Base-by-base conservation (phyloP, 2,797 vertebrate species). In the Anguilla anguilla region DNA sequence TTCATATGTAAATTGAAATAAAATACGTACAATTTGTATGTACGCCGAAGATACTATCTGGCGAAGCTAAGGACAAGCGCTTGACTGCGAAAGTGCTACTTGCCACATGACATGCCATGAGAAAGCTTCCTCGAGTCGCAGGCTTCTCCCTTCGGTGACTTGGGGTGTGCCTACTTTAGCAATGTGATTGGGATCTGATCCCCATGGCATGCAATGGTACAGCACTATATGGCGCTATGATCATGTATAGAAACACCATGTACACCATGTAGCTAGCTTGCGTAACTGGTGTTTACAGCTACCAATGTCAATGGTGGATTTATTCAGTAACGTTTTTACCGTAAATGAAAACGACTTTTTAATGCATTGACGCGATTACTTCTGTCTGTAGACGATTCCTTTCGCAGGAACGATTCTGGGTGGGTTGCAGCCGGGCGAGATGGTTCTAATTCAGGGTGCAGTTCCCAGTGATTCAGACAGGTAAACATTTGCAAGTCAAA, bases 361-460 rank as follows among this genome's bases (percentile, higher is more conserved):
- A n/a, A 11, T 86, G 13, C 53, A 82, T 85, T 84, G 53, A 61
- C 39, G 19, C 39, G 3, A 19, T 79, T 67, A 81, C 86, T 87
- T 81, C 59, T 57, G 53, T 1, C 86, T 22, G 25, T 90, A 99
- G 98, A 35, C 31, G 4, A 91, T 98, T 86, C 98, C 98, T 0
- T 97, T 97, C 79, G 92, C 95, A 1, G 96, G 97, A 67, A 98
- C 97, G 0, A 96, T 99, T 90, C 92, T 96, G 84, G 97, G 95
- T 3, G 97, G 96, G 22, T 85, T 99, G 91, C 87, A 90, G 74
- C 96, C 96, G 13, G 98, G 97, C 39, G 95, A 97, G 85, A 95
- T 97, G 94, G 93, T 99, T 28, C 92, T 98, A 0, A 94, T 99
- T 31, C 95, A 96, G 85, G 98, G 98, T 0, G 92, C 90, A 0